phyloP scores from a whole-genome alignment of 2,888 invertebrate species.

The Pammene fasciana region DNA sequence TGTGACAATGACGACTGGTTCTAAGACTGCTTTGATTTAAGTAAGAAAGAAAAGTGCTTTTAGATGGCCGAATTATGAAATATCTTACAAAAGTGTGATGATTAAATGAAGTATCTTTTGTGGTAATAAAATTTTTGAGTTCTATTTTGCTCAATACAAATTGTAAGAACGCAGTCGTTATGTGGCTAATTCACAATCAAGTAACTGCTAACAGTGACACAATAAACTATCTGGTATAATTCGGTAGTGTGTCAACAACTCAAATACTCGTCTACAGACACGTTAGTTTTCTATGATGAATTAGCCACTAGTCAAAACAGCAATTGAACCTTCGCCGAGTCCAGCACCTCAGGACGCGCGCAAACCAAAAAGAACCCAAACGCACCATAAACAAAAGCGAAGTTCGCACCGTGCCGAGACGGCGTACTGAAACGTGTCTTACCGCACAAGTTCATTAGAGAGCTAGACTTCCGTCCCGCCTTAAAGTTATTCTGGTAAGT shows the following conservation, averaged over 20 bases:
- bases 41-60: slow-evolving; percentile 15
- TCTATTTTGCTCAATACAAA: background rate
- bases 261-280: too few species aligned
- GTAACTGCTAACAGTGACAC: background rate
- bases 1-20: slow-evolving; percentile 2
- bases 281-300: background rate
- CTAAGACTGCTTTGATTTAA: slow-evolving; percentile 22
- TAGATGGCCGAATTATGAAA: slow-evolving; percentile 7
- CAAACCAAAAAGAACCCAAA: slow-evolving; percentile 70
- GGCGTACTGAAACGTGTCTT: slow-evolving; percentile 83
- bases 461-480: slow-evolving; percentile 94
- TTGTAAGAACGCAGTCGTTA: background rate
- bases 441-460: slow-evolving; percentile 98
- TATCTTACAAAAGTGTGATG: slow-evolving; percentile 12
- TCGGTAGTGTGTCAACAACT: too few species aligned
- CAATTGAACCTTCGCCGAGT: slow-evolving; percentile 4
- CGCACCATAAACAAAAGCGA: slow-evolving; percentile 72
- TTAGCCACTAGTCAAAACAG: slow-evolving; percentile 15
- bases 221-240: background rate
- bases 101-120: slow-evolving; percentile 5
- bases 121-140: background rate
- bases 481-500: slow-evolving; percentile 94
- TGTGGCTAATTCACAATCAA: background rate
- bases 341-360: slow-evolving; percentile 52
- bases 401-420: slow-evolving; percentile 28